Evolutionary conservation across 2,797 vertebrate species (phyloP), one percentile per base, ranked within the genome.

Genomic region (Enteromius paludinosus): DNA sequence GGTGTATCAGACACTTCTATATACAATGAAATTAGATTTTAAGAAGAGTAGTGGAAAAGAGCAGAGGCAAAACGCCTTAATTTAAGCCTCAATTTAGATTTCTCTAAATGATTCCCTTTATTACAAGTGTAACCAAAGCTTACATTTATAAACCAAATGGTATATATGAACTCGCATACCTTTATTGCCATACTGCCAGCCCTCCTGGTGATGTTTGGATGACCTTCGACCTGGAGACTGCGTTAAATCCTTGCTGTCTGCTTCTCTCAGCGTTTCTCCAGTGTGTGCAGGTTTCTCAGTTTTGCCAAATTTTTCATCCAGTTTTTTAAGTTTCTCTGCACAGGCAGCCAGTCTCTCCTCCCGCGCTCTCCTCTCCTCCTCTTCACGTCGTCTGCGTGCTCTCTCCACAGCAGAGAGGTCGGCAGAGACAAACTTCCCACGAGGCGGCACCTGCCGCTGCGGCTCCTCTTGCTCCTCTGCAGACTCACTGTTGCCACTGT

Each of bases 291-390:
- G 94, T 87, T 96, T 93, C 91, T 94, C 97, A 41, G 94, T 95
- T 85, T 99, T 99, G 28, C 95, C 94, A 66, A 95, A 95, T 88
- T 94, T 96, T 90, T 99, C 97, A 83, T 99, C 98, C 72, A 99
- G 94, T 82, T 95, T 96, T 68, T 98, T 99, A n/a, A 99, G 96
- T 82, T 99, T 99, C 84, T 97, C 98, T 0, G 98, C 98, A 0
- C 98, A 99, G 38, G 98, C 98, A 0, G 98, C 98, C 86, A 99
- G 91, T 3, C 98, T 92, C 87, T 99, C 98, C 76, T 99, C 97
- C 0, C 98, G 96, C 3, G 95, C 96, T 0, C 97, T 94, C 1
- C 97, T 92, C 87, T 99, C 98, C 86, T 99, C 98, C 86, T 99
- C 97, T 76, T 99, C 98, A 0, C 98, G 93, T 0, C 98, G 94